Evolutionary conservation across 2,113 vertebrate genomes (phyloP), one percentile per base, ranked within the genome.

Genomic region (Rhineura floridana): DNA sequence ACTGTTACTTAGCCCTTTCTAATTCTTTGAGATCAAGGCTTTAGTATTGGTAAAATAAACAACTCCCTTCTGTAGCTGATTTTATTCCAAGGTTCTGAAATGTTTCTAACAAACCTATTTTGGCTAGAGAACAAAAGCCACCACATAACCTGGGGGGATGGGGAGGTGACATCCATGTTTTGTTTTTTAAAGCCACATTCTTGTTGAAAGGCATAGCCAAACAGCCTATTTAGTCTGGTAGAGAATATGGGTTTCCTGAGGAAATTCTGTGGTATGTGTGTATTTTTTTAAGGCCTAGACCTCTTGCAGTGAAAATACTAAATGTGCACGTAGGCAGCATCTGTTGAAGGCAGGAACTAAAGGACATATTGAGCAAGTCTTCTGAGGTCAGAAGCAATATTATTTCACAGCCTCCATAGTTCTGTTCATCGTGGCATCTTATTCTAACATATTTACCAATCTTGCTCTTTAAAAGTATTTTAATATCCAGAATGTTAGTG

Each of bases 81-180:
- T 92, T 92, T 0, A 0, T 63, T 83, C 87, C 85, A 73, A 83
- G 67, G 30, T 79, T 70, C 67, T 92, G 87, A 63, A 91, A 55
- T 90, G 21, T 70, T 81, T 73, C 55, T 90, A 83, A 90, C 86
- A 87, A 90, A 1, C 21, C 36, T 50, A 50, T 23, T 12, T 11
- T 50, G 85, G 67, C 50, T 75, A 88, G 78, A 90, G 69, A 89
- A 81, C 80, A 91, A 84, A 86, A 84, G 73, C 86, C 50, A 28
- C 78, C 65, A 89, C 87, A 89, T 82, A 92, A 87, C 91, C 90
- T 73, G 82, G 21, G 55, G 87, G 86, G 84, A n/a, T n/a, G n/a
- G 91, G 48, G 85, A 77, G 62, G 52, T 90, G 2, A 28, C 25
- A 13, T 30, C 36, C 36, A 6, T 63, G 50, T 52, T n/a, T 15